Percentiles rank a stretch among this genome's conserved stretches.
phyloP scores from a whole-genome alignment of 2,113 vertebrate genomes.

The Nerophis ophidion region DNA sequence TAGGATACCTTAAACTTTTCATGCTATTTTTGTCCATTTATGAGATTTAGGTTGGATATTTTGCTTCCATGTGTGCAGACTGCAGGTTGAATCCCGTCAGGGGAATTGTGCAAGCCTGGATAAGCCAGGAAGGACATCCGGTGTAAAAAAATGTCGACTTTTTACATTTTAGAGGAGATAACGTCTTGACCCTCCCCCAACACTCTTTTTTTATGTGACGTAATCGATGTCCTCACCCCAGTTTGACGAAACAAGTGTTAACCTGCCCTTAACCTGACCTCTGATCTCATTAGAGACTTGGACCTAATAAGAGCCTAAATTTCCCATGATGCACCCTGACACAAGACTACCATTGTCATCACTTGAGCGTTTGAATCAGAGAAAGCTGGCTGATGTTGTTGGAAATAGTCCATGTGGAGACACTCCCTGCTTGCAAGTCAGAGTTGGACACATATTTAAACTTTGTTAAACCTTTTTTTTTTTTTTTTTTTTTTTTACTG shows the following conservation, averaged over 20 bases:
- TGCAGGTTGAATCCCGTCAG: too few relatives aligned
- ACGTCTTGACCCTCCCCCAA: not conserved
- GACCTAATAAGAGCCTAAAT: not conserved
- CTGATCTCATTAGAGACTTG: conserved; percentile 23
- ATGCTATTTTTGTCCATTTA: too few relatives aligned
- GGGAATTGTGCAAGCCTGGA: too few relatives aligned
- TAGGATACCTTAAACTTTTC: too few relatives aligned
- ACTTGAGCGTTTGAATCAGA: not conserved
- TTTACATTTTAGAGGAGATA: too few relatives aligned
- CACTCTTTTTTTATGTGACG: conserved; percentile 22
- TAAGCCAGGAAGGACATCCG: too few relatives aligned
- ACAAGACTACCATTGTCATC: conserved; percentile 10
- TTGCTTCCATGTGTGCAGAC: too few relatives aligned
- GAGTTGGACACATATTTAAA: conserved; percentile 3
- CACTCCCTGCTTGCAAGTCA: conserved; percentile 30
- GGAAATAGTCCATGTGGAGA: conserved; percentile 16
- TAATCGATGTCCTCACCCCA: conserved; percentile 22
- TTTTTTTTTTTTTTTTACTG: not conserved
- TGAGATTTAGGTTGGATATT: too few relatives aligned
- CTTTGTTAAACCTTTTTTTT: conserved; percentile 11
- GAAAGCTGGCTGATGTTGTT: conserved; percentile 3
- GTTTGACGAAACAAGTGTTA: conserved; percentile 38
- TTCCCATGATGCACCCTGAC: not conserved
- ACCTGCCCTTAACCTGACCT: conserved; percentile 3
- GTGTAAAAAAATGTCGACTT: too few relatives aligned